Conservation (phyloP, 2,113 vertebrate genomes). For the Anhinga anhinga region DNA sequence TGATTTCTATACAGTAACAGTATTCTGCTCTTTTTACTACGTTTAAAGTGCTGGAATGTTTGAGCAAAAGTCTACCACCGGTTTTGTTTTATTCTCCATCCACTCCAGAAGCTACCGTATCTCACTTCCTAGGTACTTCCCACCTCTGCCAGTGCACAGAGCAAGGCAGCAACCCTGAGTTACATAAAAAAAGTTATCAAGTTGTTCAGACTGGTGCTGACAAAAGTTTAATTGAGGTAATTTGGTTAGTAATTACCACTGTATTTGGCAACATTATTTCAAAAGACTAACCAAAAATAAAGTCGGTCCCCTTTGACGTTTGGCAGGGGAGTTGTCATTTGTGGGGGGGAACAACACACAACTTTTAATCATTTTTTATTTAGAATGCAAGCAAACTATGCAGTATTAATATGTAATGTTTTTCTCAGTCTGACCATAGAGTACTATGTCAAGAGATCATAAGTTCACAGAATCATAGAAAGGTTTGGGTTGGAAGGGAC, state of each 20-base stretch:
- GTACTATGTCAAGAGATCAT: neutral
- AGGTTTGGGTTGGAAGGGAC: neutral
- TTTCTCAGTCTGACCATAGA: neutral
- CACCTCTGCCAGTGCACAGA: neutral
- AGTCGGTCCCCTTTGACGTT: neutral
- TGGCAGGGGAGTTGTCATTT: neutral
- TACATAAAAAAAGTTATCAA: neutral
- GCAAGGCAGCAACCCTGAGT: neutral
- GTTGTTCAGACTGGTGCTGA: neutral
- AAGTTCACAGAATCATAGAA: neutral
- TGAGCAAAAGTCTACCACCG: neutral
- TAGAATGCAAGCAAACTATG: neutral
- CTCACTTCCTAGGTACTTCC: neutral
- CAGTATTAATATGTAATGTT: neutral
- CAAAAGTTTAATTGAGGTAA: neutral
- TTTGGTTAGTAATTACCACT: neutral
- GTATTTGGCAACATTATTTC: neutral
- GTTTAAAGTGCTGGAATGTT: neutral
- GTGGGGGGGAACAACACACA: neutral
- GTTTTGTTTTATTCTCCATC: neutral
- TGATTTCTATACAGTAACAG: neutral
- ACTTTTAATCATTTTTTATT: neutral
- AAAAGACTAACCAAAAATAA: neutral
- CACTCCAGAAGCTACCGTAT: neutral
- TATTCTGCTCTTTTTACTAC: neutral